These are phyloP conservation scores for Pachypeltis micranthus DNA, from an alignment of 1,140 invertebrate genomes.

Conservation along the genomic window DNA sequence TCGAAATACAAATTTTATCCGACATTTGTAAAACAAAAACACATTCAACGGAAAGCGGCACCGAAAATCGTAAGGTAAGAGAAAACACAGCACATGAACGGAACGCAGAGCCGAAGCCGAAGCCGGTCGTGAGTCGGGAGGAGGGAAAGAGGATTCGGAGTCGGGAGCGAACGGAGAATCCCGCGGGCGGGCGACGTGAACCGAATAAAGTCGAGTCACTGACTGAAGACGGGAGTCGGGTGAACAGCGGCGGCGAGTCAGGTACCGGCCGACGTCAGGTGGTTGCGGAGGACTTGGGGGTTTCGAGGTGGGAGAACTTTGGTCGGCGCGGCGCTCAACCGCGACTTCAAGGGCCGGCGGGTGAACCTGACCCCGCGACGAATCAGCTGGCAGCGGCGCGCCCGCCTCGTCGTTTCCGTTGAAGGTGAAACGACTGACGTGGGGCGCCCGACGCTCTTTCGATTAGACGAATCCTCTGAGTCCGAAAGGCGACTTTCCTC, in stretches of 20 bases:
- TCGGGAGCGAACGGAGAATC: background rate
- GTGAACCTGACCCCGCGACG: constrained; percentile 3
- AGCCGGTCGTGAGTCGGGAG: background rate
- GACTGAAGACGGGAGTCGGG: background rate
- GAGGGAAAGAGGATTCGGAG: no score
- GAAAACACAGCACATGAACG: background rate
- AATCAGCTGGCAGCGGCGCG: background rate
- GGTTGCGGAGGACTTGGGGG: background rate
- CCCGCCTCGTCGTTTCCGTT: background rate
- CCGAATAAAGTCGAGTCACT: background rate
- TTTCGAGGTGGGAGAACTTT: background rate
- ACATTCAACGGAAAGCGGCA: no score
- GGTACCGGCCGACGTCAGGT: background rate
- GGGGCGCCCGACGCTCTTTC: no score
- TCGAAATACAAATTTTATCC: no score
- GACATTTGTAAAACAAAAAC: no score
- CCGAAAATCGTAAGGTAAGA: background rate
- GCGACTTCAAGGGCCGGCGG: background rate
- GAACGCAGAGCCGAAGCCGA: background rate
- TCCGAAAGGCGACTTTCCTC: no score
- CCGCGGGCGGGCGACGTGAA: background rate
- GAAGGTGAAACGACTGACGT: background rate
- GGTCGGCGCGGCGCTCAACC: no score
- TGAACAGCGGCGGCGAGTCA: background rate
- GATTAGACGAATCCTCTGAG: no score